Base-by-base conservation (phyloP, 2,113 vertebrate species). In the Entomyzon cyanotis region DNA sequence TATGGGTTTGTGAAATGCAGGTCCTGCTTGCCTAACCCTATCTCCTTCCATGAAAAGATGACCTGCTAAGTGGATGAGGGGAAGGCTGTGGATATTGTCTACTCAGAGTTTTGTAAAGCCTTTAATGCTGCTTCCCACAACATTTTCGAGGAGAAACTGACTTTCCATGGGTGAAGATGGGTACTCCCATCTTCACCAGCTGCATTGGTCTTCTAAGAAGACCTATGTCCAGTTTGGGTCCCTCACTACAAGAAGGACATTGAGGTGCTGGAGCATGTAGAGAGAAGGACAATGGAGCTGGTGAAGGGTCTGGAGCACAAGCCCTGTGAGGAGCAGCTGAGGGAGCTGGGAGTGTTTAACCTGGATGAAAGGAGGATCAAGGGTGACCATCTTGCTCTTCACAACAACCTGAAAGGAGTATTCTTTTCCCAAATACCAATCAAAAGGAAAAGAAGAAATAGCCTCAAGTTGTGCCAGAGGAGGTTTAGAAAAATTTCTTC, bases 221-320 rank as follows among this genome's bases (percentile, higher is more conserved):
- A 53, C 9, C n/a, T 7, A 2, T 15, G 13, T 30, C 17, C 44
- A 53, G 5, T 53, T 73, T 68, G 53, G 39, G 20, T 9, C 15
- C 15, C 6, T 47, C 30, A 5, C 1, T 6, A 4, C 24, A 41
- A 10, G n/a, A 68, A 21, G 12, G n/a, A 15, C 6, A 22, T 0
- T 47, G 39, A 47, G 11, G 24, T 0, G 11, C 70, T 53, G n/a
- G 24, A 68, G 20, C 0, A 0, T 27, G 24, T 2, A 16, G 30
- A 62, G n/a, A 83, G 67, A 9, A 68, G 3, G 18, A 1, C 7
- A 74, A 1, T 0, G 1, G 1, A 62, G n/a, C 25, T 76, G 30
- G 20, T 5, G 55, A 41, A 55, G 41, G 4, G 6, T 41, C 39
- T 76, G 55, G 17, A 76, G 14, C 14, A 47, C 33, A 62, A 19